Evolutionary conservation across 2,888 invertebrate genomes (phyloP), one percentile per base, ranked within the genome.

Genomic region (Amblyjoppa proteus): DNA sequence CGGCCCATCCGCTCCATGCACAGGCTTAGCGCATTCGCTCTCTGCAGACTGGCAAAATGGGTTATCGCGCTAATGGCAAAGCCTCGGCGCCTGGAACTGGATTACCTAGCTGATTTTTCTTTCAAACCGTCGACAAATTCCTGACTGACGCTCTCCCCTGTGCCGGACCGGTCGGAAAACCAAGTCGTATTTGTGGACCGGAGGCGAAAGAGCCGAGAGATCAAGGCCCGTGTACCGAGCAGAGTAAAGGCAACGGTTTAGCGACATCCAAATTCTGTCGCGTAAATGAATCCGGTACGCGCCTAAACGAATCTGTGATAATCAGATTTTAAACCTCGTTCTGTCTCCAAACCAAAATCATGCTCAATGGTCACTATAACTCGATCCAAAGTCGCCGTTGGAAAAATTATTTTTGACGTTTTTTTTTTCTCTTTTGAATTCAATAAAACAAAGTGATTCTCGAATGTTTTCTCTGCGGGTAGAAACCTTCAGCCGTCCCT

Each of bases 21-120:
- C 58, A 61, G 51, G 81, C 73, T 77, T 68, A 49, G 53, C 76
- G 31, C 66, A 71, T 81, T 81, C 58, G 20, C 73, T 76, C 73
- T 31, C 58, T 31, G 31, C 51, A 49, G 68, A 84, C 58, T 73
- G 34, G 68, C 77, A 81, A 70, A 84, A 81, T 81, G 77, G 84
- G 81, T 84, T 84, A 84, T 81, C 68, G 73, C 73, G 31, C 84
- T 84, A 81, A 84, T 84, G 81, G 84, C 70, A 84, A 73, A 84
- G 77, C 76, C 76, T 51, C 81, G 69, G 28, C 49, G 56, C 28
- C 56, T 68, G 49, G 58, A 77, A 84, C 84, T 69, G 84, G 81
- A 84, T 84, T 84, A 84, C 73, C 58, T 73, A 28, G 66, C 71
- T 71, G 56, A 64, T 80, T 76, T 76, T 84, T 76, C 45, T 51